Base-by-base conservation (phyloP, 2,797 vertebrate species). In the Takifugu rubripes region DNA sequence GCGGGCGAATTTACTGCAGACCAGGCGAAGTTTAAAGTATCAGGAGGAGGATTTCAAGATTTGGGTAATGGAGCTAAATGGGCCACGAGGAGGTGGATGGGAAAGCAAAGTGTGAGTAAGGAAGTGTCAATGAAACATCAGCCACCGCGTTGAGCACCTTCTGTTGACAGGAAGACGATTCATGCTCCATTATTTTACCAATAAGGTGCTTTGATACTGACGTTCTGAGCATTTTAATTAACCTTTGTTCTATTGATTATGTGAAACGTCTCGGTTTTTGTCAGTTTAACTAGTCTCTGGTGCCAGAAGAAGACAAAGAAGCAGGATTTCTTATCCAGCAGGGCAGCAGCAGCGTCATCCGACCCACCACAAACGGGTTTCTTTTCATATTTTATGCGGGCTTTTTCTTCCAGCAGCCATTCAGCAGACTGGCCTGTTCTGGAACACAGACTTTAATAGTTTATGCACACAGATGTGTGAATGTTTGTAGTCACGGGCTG, bases 351-450 rank as follows among this genome's bases (percentile, higher is more conserved):
- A 78, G 21, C 21, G 21, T 71, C 80, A 82, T 86, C 79, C 80
- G 71, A 68, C 79, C 80, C 71, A 68, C 68, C 59, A 69, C 59
- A 81, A 85, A 83, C 78, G 59, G 59, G 68, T 74, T 77, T 75
- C 43, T 33, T 51, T 61, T 74, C 72, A 85, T 85, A 66, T 84
- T 86, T 33, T 85, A 86, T 84, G 68, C 79, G 86, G 76, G 76
- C 54, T 16, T 1, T 1, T 49, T 45, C 56, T 31, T 52, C 50
- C 61, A n/a, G 42, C 31, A 68, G 74, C 64, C 78, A 71, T 74
- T 84, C 73, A 70, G 66, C 72, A 70, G 52, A 69, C 48, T 52
- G 58, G 61, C 59, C 62, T 59, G 33, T 46, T 68, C 59, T 63
- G 58, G 25, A 59, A 59, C 59, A 54, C 6, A 26, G 1, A 33